Conservation (phyloP, 2,888 invertebrate genomes). For the Plebejus anna region DNA sequence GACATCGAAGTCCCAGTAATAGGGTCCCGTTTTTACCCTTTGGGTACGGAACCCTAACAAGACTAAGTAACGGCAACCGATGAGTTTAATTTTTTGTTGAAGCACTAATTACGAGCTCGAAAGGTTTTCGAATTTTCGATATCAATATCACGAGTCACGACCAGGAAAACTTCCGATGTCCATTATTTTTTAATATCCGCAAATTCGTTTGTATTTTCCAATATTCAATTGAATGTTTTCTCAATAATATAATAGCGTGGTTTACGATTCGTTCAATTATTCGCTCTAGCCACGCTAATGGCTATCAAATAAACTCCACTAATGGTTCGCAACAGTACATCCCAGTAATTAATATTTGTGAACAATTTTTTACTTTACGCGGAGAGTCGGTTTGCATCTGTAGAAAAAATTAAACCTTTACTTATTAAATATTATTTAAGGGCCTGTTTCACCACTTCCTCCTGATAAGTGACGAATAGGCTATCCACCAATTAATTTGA, state of each 20-base stretch:
- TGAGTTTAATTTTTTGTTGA: neutral
- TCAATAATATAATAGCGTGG: conserved; percentile 25
- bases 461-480: too few species aligned
- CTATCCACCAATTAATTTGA: too few species aligned
- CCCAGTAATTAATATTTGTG: conserved; percentile 53
- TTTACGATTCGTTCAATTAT: conserved; percentile 23
- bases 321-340: conserved; percentile 56
- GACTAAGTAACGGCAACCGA: neutral
- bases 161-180: conserved; percentile 15
- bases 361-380: neutral
- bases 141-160: conserved; percentile 1
- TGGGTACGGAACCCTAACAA: neutral
- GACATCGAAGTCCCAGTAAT: too few species aligned
- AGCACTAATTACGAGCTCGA: conserved; percentile 15
- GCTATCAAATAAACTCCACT: conserved; percentile 69
- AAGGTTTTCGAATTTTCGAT: conserved; percentile 9
- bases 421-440: too few species aligned
- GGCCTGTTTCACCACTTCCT: too few species aligned
- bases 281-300: conserved; percentile 56
- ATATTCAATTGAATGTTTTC: conserved; percentile 19
- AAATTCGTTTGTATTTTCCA: conserved; percentile 25
- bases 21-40: too few species aligned
- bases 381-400: too few species aligned
- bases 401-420: too few species aligned
- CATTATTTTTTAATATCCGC: conserved; percentile 11